Percentiles rank a stretch among this genome's conserved stretches.
phyloP scores from a whole-genome alignment of 2,113 vertebrate species.

The Megaptera novaeangliae region DNA sequence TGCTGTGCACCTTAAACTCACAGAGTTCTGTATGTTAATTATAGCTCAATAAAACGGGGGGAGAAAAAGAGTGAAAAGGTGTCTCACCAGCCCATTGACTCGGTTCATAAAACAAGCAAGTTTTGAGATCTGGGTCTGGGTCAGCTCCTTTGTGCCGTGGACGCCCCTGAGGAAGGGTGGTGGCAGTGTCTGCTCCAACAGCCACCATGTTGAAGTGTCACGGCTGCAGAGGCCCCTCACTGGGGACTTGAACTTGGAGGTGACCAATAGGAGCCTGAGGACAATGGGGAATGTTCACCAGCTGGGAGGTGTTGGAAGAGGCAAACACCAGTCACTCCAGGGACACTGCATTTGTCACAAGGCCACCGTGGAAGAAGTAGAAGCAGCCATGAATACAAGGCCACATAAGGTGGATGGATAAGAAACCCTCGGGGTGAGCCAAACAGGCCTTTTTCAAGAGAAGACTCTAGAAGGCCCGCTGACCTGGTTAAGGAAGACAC shows the following conservation, averaged over 20 bases:
- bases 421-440: slow-evolving; percentile 80
- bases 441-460: slow-evolving; percentile 86
- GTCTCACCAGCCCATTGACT: background rate
- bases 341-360: slow-evolving; percentile 88
- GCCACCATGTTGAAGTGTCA: slow-evolving; percentile 45
- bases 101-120: background rate
- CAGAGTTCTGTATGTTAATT: background rate
- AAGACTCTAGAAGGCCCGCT: slow-evolving; percentile 87
- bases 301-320: slow-evolving; percentile 91
- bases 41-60: too few relatives aligned
- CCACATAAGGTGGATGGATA: slow-evolving; percentile 88
- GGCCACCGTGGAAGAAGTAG: slow-evolving; percentile 84
- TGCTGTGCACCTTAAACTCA: background rate
- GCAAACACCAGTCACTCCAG: slow-evolving; percentile 84
- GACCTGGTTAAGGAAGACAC: slow-evolving; percentile 91
- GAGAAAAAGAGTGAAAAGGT: background rate
- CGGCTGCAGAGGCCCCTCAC: slow-evolving; percentile 89
- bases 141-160: slow-evolving; percentile 22
- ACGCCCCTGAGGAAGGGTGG: background rate
- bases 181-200: background rate
- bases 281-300: slow-evolving; percentile 85
- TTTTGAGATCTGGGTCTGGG: background rate
- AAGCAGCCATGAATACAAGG: slow-evolving; percentile 84
- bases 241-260: slow-evolving; percentile 88
- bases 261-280: slow-evolving; percentile 85